Evolutionary conservation across 1,140 invertebrate genomes (phyloP), one percentile per base, ranked within the genome.

Genomic region (Manduca sexta): DNA sequence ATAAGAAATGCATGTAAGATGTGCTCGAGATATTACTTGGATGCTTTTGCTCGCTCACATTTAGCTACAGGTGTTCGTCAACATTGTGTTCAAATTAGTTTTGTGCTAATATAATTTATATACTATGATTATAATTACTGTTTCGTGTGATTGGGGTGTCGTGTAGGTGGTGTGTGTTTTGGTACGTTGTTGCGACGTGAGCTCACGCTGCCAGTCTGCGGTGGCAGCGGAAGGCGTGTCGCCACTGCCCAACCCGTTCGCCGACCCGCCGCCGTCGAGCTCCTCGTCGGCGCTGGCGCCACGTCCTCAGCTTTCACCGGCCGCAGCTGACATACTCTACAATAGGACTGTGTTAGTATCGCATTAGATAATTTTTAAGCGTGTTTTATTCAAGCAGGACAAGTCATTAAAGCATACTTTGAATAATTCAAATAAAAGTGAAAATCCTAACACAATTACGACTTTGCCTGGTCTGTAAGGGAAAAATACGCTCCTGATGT

Each of bases 161-260:
- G 16, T 40, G 7, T 49, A 86, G 84, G 94, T 98, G 18, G 95
- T 98, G 18, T 97, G 95, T 21, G 91, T 94, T 76, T 79, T 99
- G 47, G 91, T 97, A 58, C 91, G 97, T 40, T 98, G 96, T 73
- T 98, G 96, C 87, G 97, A 99, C 88, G 91, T 98, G 21, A 92
- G 92, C 45, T 88, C 90, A 13, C 94, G 92, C 68, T 93, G 92
- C 62, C 92, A 93, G 76, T 93, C 93, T 29, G 94, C 92, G 16
- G 89, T 87, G 77, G 85, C 50, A 53, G 72, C 38, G 67, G 88
- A 65, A 83, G 88, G 88, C 51, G 87, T 85, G 37, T 69, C 87
- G 43, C 89, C 93, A 15, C 75, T 94, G 63, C 90, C 94, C 16
- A 97, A 97, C 89, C 94, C 95, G 0, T 94, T 92, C 81, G 91